Base-by-base conservation (phyloP, 2,888 invertebrate species). In the Leptinotarsa rubiginosa region DNA sequence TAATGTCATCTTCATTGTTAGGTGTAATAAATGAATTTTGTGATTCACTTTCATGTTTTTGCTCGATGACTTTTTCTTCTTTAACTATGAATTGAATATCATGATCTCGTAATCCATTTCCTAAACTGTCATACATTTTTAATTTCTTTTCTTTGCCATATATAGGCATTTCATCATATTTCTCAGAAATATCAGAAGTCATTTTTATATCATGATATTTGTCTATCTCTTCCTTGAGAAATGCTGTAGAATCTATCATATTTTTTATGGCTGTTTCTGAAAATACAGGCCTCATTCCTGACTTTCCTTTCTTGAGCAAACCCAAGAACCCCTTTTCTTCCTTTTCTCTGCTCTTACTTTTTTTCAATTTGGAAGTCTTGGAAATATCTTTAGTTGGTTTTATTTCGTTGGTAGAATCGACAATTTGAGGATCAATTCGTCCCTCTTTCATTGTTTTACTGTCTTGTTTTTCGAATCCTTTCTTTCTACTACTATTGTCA, bases 381-480 rank as follows among this genome's bases (percentile, higher is more conserved):
- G 31, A 41, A 31, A 49, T 20, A 10, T 77, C 76, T 31, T 68
- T 54, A 59, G 56, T 73, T 49, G 52, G 56, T 47, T 70, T 67
- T 62, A 73, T 73, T 31, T 31, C n/a, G 12, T 18, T 70, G 31
- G 70, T 73, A 22, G 59, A n/a, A 7, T 56, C 20, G 22, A 4
- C 56, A 20, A 20, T 13, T 13, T 3, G 20, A 4, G 15, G 12
- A 15, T 15, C 13, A 56, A 13, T 22, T 15, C 0, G 20, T 22
- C 3, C 4, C 22, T 87, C 85, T 78, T 85, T 85, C 0, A 85
- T 85, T 31, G 84, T 78, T 79, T 87, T 86, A 65, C 81, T 81
- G 62, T 87, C 86, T 68, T 87, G 87, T 78, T 87, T 87, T 75
- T 87, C 86, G 22, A 86, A 81, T 50, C 86, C 85, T 73, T 84